A percentile compares a stretch with the other conserved stretches of the same genome.
These are phyloP conservation scores for Diadema setosum DNA, from an alignment of 35 echinoderm and acorn worm genomes.

Conservation along the genomic window DNA sequence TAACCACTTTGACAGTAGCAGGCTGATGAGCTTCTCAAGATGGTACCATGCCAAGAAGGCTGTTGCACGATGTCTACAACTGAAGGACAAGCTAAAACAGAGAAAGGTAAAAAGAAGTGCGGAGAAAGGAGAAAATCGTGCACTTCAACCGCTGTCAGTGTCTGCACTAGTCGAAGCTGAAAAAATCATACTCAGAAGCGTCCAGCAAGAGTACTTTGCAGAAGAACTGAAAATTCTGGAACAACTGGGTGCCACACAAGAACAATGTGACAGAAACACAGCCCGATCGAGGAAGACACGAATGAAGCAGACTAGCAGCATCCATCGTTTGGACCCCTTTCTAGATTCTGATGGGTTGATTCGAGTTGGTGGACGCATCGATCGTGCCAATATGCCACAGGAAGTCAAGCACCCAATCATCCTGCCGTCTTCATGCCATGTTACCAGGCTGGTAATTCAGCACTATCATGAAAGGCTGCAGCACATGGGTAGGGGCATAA, in stretches of 20 bases:
- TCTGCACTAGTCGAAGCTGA: not conserved
- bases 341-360: constrained; percentile 57
- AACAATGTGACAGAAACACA: not conserved
- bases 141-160: not conserved
- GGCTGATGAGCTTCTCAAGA: not conserved
- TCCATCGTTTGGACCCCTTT: constrained; percentile 28
- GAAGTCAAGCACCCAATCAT: not conserved
- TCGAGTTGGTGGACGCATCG: constrained; percentile 27
- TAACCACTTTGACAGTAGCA: not conserved
- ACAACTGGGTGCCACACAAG: not conserved
- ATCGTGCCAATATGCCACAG: not conserved
- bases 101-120: not conserved
- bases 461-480: not conserved
- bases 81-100: not conserved
- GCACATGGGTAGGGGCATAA: not conserved
- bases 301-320: not conserved
- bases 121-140: not conserved
- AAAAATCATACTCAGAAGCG: not conserved
- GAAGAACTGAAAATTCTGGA: not conserved
- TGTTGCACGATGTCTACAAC: constrained; percentile 13
- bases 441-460: too few species aligned
- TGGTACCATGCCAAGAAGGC: constrained; percentile 32
- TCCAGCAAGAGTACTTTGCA: not conserved
- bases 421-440: too few species aligned
- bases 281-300: not conserved